Conservation (phyloP, 2,797 vertebrate species). For the Lindbergichthys nudifrons region DNA sequence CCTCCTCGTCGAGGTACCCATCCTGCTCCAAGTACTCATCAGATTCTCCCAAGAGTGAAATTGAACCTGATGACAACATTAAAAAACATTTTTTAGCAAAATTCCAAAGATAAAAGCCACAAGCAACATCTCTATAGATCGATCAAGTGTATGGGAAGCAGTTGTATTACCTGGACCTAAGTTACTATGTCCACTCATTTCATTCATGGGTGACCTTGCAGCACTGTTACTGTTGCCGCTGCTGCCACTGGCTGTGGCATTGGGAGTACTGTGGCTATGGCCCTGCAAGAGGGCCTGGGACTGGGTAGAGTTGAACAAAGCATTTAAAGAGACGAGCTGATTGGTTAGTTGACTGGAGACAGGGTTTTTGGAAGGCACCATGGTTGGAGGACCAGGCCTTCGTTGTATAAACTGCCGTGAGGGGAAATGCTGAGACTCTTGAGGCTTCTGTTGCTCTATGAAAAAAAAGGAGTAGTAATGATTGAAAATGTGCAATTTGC, state of each 20-base stretch:
- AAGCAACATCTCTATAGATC: not conserved
- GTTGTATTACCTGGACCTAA: constrained; percentile 70
- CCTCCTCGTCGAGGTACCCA: constrained; percentile 83
- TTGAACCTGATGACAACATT: constrained; percentile 71
- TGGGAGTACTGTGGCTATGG: constrained; percentile 69
- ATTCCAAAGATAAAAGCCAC: not conserved
- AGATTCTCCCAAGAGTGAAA: constrained; percentile 83
- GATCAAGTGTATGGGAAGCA: not conserved
- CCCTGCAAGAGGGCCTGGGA: constrained; percentile 80
- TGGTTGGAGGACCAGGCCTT: constrained; percentile 74
- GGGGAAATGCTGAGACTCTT: constrained; percentile 73
- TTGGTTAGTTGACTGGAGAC: constrained; percentile 71
- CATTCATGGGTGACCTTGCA: constrained; percentile 72
- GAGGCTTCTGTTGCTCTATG: constrained; percentile 81
- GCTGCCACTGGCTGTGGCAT: constrained; percentile 63
- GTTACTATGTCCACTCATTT: constrained; percentile 71
- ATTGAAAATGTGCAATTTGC: constrained; percentile 6
- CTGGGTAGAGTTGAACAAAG: constrained; percentile 78
- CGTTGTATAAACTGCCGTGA: constrained; percentile 80
- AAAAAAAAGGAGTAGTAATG: constrained; percentile 9
- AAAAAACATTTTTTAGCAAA: constrained; percentile 16
- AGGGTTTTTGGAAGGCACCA: constrained; percentile 77
- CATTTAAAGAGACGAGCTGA: constrained; percentile 81
- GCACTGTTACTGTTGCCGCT: constrained; percentile 63
- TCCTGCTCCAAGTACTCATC: constrained; percentile 84